Base-by-base conservation (phyloP, 2,113 vertebrate species). In the Bubalus kerabau region DNA sequence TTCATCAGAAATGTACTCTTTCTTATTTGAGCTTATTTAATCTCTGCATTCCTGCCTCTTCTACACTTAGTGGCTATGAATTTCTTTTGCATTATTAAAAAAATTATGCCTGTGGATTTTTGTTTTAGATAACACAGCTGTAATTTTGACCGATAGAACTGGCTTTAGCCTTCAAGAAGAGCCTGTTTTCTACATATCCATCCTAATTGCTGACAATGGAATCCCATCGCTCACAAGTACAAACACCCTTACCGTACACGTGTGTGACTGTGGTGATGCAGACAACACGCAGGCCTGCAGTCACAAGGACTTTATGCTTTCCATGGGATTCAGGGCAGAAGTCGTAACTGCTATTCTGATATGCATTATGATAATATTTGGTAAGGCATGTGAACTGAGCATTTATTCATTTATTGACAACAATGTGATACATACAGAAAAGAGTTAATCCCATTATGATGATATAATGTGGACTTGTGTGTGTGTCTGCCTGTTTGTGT, bases 121-220 rank as follows among this genome's bases (percentile, higher is more conserved):
- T 67, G n/a, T 98, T 98, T 96, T 97, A 99, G 99, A 99, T 99
- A 99, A 99, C 96, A 99, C 99, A 54, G 99, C 99, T 26, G 98
- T 98, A 90, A 98, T 99, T 96, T 98, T 99, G 97, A 99, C 99
- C 7, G 99, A 98, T 48, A 99, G 99, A 98, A 99, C 98, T 84
- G 99, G 99, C 7, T 99, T 99, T 87, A 99, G 97, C 48, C 99
- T 98, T 48, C 97, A 99, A 92, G 99, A 99, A 28, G 99, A 99
- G 21, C 97, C 98, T 82, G 98, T 97, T 80, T 99, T 99, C 98
- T 98, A 99, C 30, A 97, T 99, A 67, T 98, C 99, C 3, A 98
- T 99, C 89, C 97, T 99, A 96, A 99, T 99, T 98, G 92, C 97
- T 0, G 99, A 99, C 98, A 99, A 99, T 4, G 99, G 99, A 86